Evolutionary conservation across 1,140 invertebrate genomes (phyloP), one percentile per base, ranked within the genome.

Genomic region (Cydia pomonella): DNA sequence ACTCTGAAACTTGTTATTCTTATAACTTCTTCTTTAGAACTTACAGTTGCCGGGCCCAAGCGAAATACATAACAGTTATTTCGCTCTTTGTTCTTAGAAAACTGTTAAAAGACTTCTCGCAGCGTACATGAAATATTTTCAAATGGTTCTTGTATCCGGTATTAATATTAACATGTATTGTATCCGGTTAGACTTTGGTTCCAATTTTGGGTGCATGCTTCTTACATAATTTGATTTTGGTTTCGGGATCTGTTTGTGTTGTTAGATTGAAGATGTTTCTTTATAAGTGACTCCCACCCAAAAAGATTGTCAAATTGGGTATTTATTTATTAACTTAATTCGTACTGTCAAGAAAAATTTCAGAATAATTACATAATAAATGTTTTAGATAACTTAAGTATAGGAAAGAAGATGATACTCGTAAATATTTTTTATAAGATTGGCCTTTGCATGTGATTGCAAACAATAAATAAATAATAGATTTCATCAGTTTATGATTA

Each of bases 61-160:
- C 64, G 9, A 69, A 69, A 38, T 69, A 29, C 64, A 69, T 69
- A 69, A 69, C 29, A 69, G 64, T 69, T 69, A 38, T 69, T 59
- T 69, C 64, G 29, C 29, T 69, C 64, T 69, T 69, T 69, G 64
- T 69, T 69, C 25, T 64, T 18, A 69, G 64, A 33, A 69, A 69
- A 16, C 64, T 69, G 64, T 69, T 69, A 69, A 69, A 69, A 69
- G 64, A 69, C 64, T 69, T 69, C 29, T 69, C 64, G 53, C 21
- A 23, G 53, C 53, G 53, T 23, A 59, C 21, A 59, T 59, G 53
- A 21, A 59, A 59, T 23, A 59, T 59, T 59, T 53, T 59, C 2
- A 59, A 59, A 59, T 59, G 0, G 21, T 59, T 21, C 53, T 59
- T 23, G 18, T 59, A 23, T 21, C 1, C 3, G 1, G 10, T 59